Percentiles rank a stretch among this genome's conserved stretches.
Evolutionary conservation across 2,797 vertebrate genomes (phyloP).

Genomic region (Hypotaenidia okinawae): DNA sequence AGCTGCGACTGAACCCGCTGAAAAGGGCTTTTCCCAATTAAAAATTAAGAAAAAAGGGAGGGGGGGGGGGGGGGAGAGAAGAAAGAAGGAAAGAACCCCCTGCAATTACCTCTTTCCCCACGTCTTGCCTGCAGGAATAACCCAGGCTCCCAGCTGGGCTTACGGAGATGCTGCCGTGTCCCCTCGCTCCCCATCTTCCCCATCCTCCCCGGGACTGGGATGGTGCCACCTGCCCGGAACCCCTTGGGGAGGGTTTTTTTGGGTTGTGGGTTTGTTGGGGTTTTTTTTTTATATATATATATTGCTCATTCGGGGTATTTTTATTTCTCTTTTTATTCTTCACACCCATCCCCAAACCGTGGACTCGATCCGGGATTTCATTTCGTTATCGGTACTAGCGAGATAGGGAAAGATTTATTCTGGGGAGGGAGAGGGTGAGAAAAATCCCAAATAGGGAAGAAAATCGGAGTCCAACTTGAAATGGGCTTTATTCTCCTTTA

Average conservation of each 20-base stretch:
- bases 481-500: background rate
- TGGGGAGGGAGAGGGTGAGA: too few relatives aligned
- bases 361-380: background rate
- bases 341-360: rapidly evolving
- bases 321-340: background rate
- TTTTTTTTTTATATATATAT: background rate
- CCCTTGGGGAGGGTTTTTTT: background rate
- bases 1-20: background rate
- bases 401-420: background rate
- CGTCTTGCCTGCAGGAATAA: background rate
- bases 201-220: background rate
- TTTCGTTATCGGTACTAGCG: background rate
- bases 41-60: background rate
- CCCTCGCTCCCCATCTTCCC: too few relatives aligned
- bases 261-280: too few relatives aligned
- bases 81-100: background rate
- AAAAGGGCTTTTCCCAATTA: background rate
- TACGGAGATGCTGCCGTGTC: background rate
- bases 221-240: background rate
- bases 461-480: background rate
- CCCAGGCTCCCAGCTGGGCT: background rate
- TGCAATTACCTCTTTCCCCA: background rate
- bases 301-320: background rate
- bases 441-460: background rate
- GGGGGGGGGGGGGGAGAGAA: background rate